Evolutionary conservation across 2,797 vertebrate species (phyloP).

Genomic region (Yasuhikotakia modesta): DNA sequence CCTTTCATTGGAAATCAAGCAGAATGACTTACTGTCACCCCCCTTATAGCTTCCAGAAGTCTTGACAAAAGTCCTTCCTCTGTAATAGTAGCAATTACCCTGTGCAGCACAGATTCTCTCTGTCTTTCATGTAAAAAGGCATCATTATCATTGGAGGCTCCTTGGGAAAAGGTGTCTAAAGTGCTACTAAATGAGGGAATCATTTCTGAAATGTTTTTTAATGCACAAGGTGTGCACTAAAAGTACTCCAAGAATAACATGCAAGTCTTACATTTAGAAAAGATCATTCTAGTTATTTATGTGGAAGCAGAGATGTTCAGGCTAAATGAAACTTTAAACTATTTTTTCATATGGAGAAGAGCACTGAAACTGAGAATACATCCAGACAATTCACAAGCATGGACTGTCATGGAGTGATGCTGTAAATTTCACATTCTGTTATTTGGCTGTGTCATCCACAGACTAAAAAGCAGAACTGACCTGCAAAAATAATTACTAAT

Average conservation of each 20-base stretch:
- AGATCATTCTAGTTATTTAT: neutral
- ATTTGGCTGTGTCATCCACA: too few species aligned
- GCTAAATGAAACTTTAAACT: neutral
- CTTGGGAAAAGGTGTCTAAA: conserved; percentile 10
- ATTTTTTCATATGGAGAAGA: neutral
- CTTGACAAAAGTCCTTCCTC: conserved; percentile 20
- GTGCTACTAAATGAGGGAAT: neutral
- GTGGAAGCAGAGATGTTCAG: neutral
- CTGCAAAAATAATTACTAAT: too few species aligned
- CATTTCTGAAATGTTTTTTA: conserved; percentile 3
- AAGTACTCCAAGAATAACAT: neutral
- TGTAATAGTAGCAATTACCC: conserved; percentile 21
- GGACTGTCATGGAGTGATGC: too few species aligned
- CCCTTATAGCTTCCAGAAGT: neutral
- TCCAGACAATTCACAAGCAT: too few species aligned
- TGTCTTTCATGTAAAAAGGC: conserved; percentile 22
- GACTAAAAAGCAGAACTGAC: too few species aligned
- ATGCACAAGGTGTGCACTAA: neutral
- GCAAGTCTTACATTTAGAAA: neutral
- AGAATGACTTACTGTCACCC: neutral
- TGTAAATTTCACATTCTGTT: too few species aligned
- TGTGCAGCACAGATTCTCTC: neutral
- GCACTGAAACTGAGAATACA: too few species aligned
- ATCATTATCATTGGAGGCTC: conserved; percentile 12
- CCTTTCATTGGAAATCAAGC: neutral